Percentiles rank a stretch among this genome's conserved stretches.
Conservation (phyloP, 1,140 invertebrate genomes). For the Drosophila punjabiensis region DNA sequence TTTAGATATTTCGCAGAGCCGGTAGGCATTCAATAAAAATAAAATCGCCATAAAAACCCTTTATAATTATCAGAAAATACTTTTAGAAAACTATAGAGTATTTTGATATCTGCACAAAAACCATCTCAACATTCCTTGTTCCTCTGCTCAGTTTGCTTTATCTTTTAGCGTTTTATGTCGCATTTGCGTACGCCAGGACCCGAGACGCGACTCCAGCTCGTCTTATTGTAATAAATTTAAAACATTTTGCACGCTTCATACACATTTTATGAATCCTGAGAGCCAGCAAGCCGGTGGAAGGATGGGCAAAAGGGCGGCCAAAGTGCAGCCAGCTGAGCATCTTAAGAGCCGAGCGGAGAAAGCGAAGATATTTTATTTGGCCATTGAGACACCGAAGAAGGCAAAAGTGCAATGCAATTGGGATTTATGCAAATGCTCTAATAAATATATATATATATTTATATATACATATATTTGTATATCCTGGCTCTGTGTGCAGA, state of each 20-base stretch:
- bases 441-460: conserved; percentile 51
- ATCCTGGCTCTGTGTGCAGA: conserved; percentile 23
- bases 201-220: conserved; percentile 63
- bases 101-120: neutral
- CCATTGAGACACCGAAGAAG: conserved; percentile 74
- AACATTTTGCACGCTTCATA: conserved; percentile 82
- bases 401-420: conserved; percentile 80
- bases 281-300: conserved; percentile 32
- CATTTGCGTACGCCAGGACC: conserved; percentile 71
- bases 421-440: conserved; percentile 79
- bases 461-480: neutral
- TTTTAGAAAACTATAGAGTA: conserved; percentile 23
- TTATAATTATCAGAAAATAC: too few species aligned
- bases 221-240: conserved; percentile 84
- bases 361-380: conserved; percentile 78
- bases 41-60: too few species aligned
- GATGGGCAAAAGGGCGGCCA: conserved; percentile 23
- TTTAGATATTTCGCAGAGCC: too few species aligned
- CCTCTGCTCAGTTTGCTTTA: conserved; percentile 55
- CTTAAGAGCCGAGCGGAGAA: conserved; percentile 24
- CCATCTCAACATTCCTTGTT: neutral
- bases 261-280: conserved; percentile 82
- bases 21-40: too few species aligned
- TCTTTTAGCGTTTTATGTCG: conserved; percentile 82
- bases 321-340: conserved; percentile 74